phyloP scores from a whole-genome alignment of 2,797 vertebrate species.

The Acanthornis magna region DNA sequence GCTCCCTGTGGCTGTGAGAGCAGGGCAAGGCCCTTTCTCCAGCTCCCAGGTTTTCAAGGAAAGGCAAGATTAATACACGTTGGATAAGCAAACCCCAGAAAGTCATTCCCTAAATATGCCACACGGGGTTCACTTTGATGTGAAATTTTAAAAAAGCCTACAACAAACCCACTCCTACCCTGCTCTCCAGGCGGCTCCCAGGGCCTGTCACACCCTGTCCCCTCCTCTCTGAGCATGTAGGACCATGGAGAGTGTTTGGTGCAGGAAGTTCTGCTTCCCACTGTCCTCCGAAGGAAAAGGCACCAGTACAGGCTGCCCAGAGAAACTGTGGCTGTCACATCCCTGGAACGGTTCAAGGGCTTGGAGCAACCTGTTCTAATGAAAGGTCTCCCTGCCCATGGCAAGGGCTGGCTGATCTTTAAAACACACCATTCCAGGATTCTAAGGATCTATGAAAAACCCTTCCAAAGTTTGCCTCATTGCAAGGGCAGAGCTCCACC shows the following conservation, averaged over 20 bases:
- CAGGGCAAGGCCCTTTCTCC: not conserved
- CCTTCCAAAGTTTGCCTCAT: not conserved
- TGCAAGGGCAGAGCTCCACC: not conserved
- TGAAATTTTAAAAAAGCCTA: not conserved
- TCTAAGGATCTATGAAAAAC: rapidly evolving
- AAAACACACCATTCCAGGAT: not conserved
- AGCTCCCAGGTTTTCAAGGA: not conserved
- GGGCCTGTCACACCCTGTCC: not conserved
- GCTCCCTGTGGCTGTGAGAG: not conserved
- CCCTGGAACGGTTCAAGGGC: not conserved
- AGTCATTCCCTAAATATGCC: not conserved
- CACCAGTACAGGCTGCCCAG: not conserved
- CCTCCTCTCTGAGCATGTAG: not conserved
- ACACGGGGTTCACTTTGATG: not conserved
- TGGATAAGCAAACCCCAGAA: not conserved
- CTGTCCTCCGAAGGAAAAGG: not conserved
- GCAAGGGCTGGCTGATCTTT: too few relatives aligned
- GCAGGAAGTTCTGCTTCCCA: not conserved
- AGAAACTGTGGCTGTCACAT: not conserved
- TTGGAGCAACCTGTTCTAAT: not conserved
- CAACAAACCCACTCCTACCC: not conserved
- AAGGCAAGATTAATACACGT: not conserved
- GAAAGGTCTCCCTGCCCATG: not conserved
- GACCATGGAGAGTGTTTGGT: rapidly evolving
- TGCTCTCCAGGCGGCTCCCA: not conserved